Percentiles rank a stretch among this genome's conserved stretches.
These are phyloP conservation scores for Rhyacophila evoluta DNA, from an alignment of 2,888 invertebrate species.

Conservation along the genomic window DNA sequence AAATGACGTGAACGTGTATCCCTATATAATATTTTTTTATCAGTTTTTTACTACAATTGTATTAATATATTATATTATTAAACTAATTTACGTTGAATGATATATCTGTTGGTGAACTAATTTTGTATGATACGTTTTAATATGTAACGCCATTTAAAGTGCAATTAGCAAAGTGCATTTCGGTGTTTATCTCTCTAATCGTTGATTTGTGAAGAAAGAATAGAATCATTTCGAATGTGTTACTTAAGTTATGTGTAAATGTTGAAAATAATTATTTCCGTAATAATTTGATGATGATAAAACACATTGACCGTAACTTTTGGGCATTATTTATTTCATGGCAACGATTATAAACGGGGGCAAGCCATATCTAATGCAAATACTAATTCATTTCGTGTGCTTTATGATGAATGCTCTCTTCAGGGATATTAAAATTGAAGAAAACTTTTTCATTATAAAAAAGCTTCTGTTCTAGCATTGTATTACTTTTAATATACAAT, in stretches of 20 bases:
- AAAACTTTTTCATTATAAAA: no score
- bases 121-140: no score
- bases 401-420: neutral
- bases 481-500: no score
- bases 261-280: neutral
- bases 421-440: neutral
- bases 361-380: slow-evolving; percentile 4
- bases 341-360: neutral
- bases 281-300: slow-evolving; percentile 22
- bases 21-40: no score
- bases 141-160: neutral
- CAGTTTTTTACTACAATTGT: no score
- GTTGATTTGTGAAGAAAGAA: neutral
- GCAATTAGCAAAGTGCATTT: slow-evolving; percentile 18
- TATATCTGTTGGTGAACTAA: no score
- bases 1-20: no score
- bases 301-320: neutral
- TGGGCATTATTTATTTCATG: neutral
- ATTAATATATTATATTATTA: no score
- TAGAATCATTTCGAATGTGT: neutral
- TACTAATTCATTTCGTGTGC: neutral
- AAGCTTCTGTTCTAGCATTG: no score
- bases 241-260: neutral
- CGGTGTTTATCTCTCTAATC: slow-evolving; percentile 18
- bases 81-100: no score